These are phyloP conservation scores for Poeciliopsis gracilis DNA, from an alignment of 2,797 vertebrate species.

Conservation along the genomic window DNA sequence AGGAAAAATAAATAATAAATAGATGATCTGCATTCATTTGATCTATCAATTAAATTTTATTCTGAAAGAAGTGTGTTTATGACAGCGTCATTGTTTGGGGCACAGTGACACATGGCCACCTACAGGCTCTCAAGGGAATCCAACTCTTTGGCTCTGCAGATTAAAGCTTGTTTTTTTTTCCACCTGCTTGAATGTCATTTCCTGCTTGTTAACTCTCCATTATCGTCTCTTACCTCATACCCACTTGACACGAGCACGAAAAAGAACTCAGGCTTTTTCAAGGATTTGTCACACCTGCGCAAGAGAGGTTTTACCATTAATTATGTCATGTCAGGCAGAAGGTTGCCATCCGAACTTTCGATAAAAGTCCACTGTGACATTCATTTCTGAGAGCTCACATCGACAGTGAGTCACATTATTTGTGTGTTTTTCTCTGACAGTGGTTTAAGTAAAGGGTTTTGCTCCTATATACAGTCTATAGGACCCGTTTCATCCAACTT, in stretches of 20 bases:
- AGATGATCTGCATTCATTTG: not conserved
- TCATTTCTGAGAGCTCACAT: constrained; percentile 24
- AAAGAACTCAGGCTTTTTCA: constrained; percentile 29
- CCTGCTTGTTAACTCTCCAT: constrained; percentile 67
- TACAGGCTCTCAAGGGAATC: constrained; percentile 48
- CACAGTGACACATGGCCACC: constrained; percentile 52
- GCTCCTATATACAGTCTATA: not conserved
- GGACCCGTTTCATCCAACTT: not conserved
- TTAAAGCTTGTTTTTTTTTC: constrained; percentile 53
- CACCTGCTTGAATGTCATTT: constrained; percentile 54
- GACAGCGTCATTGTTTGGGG: constrained; percentile 18
- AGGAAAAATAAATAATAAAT: no score
- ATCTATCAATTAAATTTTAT: not conserved
- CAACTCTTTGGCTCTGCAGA: constrained; percentile 47
- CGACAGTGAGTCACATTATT: constrained; percentile 6
- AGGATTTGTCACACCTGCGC: constrained; percentile 49
- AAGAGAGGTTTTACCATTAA: constrained; percentile 33
- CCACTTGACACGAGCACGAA: constrained; percentile 51
- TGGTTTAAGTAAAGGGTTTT: not conserved
- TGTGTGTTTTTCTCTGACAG: not conserved
- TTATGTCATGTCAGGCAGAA: constrained; percentile 32
- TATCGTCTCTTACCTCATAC: constrained; percentile 44
- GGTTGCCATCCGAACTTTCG: constrained; percentile 28
- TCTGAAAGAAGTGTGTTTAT: constrained; percentile 7
- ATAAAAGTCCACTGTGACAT: constrained; percentile 27